phyloP scores from a whole-genome alignment of 2,797 vertebrate species.

The Chrysolophus pictus region DNA sequence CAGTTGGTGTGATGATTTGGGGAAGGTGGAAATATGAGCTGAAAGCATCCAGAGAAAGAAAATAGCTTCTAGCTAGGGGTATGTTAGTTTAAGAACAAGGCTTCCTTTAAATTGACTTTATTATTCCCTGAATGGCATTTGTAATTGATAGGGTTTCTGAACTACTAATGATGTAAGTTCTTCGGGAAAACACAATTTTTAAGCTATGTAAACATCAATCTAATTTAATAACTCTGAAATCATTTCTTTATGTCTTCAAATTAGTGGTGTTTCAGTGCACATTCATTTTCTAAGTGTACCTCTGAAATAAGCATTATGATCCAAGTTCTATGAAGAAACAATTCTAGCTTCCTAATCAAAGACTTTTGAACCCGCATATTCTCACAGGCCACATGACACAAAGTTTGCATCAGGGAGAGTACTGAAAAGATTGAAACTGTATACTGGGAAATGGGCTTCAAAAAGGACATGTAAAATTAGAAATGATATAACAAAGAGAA shows the following conservation, averaged over 20 bases:
- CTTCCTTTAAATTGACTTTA: neutral
- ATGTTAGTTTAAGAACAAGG: neutral
- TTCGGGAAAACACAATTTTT: neutral
- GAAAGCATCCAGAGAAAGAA: neutral
- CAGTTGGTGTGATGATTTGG: neutral
- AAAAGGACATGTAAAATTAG: neutral
- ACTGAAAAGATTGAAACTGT: neutral
- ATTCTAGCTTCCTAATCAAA: neutral
- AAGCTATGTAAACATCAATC: neutral
- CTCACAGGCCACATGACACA: neutral
- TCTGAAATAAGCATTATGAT: neutral
- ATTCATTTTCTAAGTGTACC: neutral
- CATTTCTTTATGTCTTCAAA: neutral
- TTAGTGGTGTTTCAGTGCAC: neutral
- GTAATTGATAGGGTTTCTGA: neutral
- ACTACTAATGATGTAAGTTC: neutral
- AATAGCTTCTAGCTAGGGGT: neutral
- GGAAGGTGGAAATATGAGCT: accelerated
- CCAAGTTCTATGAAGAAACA: neutral
- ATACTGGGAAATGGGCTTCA: neutral
- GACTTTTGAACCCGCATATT: neutral
- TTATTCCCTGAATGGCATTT: neutral
- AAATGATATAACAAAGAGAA: neutral
- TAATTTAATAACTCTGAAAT: neutral
- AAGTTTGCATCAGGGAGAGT: neutral